These are phyloP conservation scores for Ochropacha duplaris DNA, from an alignment of 2,888 invertebrate genomes.

Conservation along the genomic window DNA sequence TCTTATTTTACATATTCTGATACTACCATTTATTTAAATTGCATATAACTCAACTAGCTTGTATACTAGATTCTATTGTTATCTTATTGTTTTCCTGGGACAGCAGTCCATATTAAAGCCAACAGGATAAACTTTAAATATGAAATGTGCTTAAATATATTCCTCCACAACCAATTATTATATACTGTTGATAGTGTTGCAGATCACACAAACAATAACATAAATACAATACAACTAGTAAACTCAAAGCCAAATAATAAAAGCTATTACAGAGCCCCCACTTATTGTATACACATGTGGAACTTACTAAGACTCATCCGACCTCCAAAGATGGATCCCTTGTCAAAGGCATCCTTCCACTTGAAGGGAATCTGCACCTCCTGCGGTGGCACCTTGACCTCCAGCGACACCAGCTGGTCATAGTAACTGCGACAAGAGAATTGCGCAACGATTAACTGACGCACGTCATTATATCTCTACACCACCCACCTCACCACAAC, in stretches of 20 bases:
- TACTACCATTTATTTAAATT: too few relatives aligned
- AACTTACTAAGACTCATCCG: conserved; percentile 94
- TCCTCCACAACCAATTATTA: too few relatives aligned
- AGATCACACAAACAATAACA: too few relatives aligned
- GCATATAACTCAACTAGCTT: too few relatives aligned
- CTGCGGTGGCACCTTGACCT: conserved; percentile 96
- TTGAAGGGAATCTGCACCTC: conserved; percentile 98
- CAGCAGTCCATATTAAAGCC: too few relatives aligned
- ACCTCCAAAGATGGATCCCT: conserved; percentile 96
- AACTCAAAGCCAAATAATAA: not conserved
- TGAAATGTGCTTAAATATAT: too few relatives aligned
- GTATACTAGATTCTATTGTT: too few relatives aligned
- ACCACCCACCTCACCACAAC: not conserved
- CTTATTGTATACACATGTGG: not conserved
- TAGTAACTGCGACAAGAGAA: conserved; percentile 89
- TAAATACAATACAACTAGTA: too few relatives aligned
- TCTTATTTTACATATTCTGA: too few relatives aligned
- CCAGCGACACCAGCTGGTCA: conserved; percentile 96
- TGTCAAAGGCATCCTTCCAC: conserved; percentile 99
- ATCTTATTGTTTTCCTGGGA: too few relatives aligned
- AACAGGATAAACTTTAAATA: too few relatives aligned
- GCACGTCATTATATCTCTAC: conserved; percentile 4
- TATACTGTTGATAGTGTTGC: too few relatives aligned
- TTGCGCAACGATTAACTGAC: not conserved
- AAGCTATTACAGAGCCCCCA: not conserved